These are phyloP conservation scores for Hycleus phaleratus DNA, from an alignment of 1,140 invertebrate genomes.

Conservation along the genomic window DNA sequence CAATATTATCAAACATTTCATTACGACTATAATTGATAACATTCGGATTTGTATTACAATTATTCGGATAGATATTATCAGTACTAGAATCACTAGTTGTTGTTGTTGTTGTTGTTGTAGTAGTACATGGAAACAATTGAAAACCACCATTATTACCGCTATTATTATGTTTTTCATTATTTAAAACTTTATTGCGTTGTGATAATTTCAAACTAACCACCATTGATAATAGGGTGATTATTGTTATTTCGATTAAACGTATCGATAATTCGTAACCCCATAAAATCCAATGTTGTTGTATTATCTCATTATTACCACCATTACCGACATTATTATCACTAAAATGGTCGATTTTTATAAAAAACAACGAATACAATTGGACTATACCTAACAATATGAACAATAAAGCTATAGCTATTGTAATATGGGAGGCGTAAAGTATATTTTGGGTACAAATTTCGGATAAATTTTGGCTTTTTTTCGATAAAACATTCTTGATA, in stretches of 20 bases:
- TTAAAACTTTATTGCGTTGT: slow-evolving; percentile 43
- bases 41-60: slow-evolving; percentile 78
- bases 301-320: slow-evolving; percentile 33
- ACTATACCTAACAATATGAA: slow-evolving; percentile 73
- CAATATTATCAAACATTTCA: slow-evolving; percentile 48
- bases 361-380: slow-evolving; percentile 76
- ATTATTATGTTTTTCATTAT: neutral
- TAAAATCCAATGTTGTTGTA: slow-evolving; percentile 66
- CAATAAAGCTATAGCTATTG: slow-evolving; percentile 72
- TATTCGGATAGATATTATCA: slow-evolving; percentile 74
- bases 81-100: slow-evolving; percentile 64
- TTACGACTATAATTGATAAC: slow-evolving; percentile 71
- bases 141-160: slow-evolving; percentile 52
- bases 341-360: slow-evolving; percentile 51
- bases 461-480: slow-evolving; percentile 56
- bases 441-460: slow-evolving; percentile 60
- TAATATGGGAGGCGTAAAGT: slow-evolving; percentile 76
- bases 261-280: slow-evolving; percentile 83
- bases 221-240: slow-evolving; percentile 74
- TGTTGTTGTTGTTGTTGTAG: slow-evolving; percentile 42
- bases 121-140: slow-evolving; percentile 64
- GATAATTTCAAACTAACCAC: slow-evolving; percentile 64
- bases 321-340: slow-evolving; percentile 34
- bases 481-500: slow-evolving; percentile 55
- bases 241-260: slow-evolving; percentile 72